These are phyloP conservation scores for Chelon labrosus DNA, from an alignment of 2,797 vertebrate species.

Conservation along the genomic window DNA sequence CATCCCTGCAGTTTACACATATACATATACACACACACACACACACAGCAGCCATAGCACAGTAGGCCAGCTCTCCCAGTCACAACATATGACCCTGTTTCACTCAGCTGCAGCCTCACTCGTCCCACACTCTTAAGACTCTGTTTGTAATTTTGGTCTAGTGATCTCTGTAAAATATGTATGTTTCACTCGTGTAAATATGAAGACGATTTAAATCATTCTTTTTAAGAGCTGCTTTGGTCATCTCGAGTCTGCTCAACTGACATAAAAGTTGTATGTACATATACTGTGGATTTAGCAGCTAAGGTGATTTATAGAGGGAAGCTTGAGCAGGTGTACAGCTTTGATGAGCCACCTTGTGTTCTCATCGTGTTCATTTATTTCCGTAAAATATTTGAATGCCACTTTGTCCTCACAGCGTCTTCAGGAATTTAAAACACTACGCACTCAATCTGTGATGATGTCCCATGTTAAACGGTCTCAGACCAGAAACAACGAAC, in stretches of 20 bases:
- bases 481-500: slow-evolving; percentile 67
- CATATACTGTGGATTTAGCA: slow-evolving; percentile 72
- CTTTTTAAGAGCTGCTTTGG: slow-evolving; percentile 79
- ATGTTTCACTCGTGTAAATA: slow-evolving; percentile 83
- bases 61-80: slow-evolving; percentile 66
- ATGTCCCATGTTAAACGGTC: slow-evolving; percentile 66
- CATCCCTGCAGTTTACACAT: slow-evolving; percentile 43
- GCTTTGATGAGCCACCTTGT: slow-evolving; percentile 61
- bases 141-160: slow-evolving; percentile 81
- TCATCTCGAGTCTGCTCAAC: slow-evolving; percentile 62
- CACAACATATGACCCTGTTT: slow-evolving; percentile 51
- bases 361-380: slow-evolving; percentile 69
- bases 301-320: slow-evolving; percentile 64
- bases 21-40: slow-evolving; percentile 41
- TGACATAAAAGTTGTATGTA: slow-evolving; percentile 61
- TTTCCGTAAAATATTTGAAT: slow-evolving; percentile 68
- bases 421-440: slow-evolving; percentile 57
- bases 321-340: slow-evolving; percentile 72
- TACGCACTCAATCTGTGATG: slow-evolving; percentile 59
- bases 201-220: slow-evolving; percentile 72
- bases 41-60: slow-evolving; percentile 64
- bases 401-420: slow-evolving; percentile 52
- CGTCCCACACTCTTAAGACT: slow-evolving; percentile 65
- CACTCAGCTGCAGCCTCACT: slow-evolving; percentile 61
- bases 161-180: slow-evolving; percentile 85